These are phyloP conservation scores for Leptatherina wallacei DNA, from an alignment of 2,797 vertebrate species.

Conservation along the genomic window DNA sequence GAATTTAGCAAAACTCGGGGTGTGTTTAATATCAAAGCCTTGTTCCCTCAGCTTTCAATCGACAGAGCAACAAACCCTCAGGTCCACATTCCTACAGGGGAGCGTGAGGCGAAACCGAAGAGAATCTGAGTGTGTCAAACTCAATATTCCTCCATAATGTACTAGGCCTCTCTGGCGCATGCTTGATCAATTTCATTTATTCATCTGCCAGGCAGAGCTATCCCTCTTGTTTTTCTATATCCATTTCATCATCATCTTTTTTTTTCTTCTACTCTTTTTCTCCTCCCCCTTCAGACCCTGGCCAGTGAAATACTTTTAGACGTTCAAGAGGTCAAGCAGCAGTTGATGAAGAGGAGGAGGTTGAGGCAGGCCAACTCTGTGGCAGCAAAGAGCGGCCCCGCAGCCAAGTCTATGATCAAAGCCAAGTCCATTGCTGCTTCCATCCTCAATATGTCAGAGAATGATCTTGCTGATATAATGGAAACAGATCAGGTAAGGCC, in stretches of 20 bases:
- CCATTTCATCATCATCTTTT: constrained; percentile 75
- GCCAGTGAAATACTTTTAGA: constrained; percentile 87
- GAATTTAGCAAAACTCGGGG: constrained; percentile 77
- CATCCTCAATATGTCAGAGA: constrained; percentile 92
- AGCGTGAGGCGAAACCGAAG: constrained; percentile 75
- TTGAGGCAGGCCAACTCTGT: constrained; percentile 78
- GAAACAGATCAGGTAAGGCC: constrained; percentile 88
- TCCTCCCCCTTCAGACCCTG: constrained; percentile 83
- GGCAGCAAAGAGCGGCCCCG: constrained; percentile 72
- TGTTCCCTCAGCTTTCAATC: constrained; percentile 80
- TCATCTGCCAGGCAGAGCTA: constrained; percentile 75
- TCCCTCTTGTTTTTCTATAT: constrained; percentile 76
- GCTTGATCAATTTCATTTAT: constrained; percentile 84
- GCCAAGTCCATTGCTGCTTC: constrained; percentile 90
- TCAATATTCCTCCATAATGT: constrained; percentile 84
- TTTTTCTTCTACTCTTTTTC: constrained; percentile 51
- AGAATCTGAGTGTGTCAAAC: constrained; percentile 82
- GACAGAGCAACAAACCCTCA: constrained; percentile 76
- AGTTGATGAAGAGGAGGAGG: constrained; percentile 85
- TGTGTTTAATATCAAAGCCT: constrained; percentile 79
- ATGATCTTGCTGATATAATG: constrained; percentile 90
- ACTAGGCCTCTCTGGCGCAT: constrained; percentile 78
- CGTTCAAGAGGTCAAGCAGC: constrained; percentile 83
- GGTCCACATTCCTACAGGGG: constrained; percentile 76
- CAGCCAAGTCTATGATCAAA: constrained; percentile 87